These are phyloP conservation scores for Melipona quadrifasciata DNA, from an alignment of 1,140 invertebrate genomes.

Conservation along the genomic window DNA sequence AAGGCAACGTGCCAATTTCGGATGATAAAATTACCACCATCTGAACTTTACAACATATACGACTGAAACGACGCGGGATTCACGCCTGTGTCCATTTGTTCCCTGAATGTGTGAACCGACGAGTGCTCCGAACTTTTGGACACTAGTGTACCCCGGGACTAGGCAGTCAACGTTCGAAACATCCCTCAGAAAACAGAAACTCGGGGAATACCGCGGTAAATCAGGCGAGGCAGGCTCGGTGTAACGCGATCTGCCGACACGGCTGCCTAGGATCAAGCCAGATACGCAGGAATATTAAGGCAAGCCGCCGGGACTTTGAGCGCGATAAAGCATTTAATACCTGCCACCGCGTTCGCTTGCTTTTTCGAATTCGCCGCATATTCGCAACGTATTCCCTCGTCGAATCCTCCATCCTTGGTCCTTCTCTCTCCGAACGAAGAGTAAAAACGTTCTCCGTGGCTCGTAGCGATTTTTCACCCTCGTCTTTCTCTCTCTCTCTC, in stretches of 20 bases:
- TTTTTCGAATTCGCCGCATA: constrained; percentile 30
- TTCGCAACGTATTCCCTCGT: neutral
- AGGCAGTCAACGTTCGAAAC: neutral
- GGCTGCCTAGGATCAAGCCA: neutral
- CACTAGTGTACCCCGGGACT: too few species aligned
- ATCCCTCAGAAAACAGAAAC: neutral
- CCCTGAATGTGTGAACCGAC: too few species aligned
- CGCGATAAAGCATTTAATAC: constrained; percentile 36
- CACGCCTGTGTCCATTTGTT: too few species aligned
- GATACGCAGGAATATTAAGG: constrained; percentile 35
- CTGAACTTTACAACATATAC: too few species aligned
- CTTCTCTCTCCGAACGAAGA: neutral
- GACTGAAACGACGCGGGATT: too few species aligned
- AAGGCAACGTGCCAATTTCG: too few species aligned
- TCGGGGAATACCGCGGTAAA: constrained; percentile 10
- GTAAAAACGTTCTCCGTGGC: neutral
- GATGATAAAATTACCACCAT: too few species aligned
- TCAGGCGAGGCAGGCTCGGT: constrained; percentile 2
- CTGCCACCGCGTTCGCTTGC: constrained; percentile 17
- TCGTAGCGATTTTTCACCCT: neutral
- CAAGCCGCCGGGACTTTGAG: constrained; percentile 32
- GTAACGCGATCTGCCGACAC: constrained; percentile 39
- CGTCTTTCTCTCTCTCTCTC: neutral
- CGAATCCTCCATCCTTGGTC: neutral
- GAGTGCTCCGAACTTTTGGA: too few species aligned